Conservation (phyloP, 2,888 invertebrate genomes). For the Rhagonycha lutea region DNA sequence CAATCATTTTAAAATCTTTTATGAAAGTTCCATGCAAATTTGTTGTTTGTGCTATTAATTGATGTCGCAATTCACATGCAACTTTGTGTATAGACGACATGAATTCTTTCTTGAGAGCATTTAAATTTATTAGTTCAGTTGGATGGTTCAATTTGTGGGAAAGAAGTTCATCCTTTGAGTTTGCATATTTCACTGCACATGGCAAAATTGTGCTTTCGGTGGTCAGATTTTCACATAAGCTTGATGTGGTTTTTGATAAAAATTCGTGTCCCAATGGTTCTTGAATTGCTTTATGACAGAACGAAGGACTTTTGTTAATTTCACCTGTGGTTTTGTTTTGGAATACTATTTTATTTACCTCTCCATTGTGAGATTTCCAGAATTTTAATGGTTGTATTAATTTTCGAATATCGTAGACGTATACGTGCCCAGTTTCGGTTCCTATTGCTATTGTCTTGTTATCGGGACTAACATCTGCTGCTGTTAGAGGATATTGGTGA, state of each 20-base stretch:
- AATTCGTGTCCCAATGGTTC: not conserved
- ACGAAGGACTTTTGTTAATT: not conserved
- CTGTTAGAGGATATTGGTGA: constrained; percentile 42
- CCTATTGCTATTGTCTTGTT: constrained; percentile 43
- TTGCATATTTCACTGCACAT: not conserved
- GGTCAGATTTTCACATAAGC: not conserved
- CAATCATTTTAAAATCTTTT: constrained; percentile 45
- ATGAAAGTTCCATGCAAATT: constrained; percentile 44
- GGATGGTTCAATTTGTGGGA: not conserved
- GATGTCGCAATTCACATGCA: constrained; percentile 40
- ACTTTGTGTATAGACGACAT: constrained; percentile 27
- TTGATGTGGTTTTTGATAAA: not conserved
- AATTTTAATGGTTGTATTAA: constrained; percentile 40
- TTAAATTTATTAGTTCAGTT: not conserved
- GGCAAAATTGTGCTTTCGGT: not conserved
- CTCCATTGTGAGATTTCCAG: constrained; percentile 35
- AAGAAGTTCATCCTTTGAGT: not conserved
- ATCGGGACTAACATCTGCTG: constrained; percentile 43
- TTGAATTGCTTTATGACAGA: not conserved
- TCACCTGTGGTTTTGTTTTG: not conserved
- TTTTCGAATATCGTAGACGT: constrained; percentile 45
- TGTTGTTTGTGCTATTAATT: constrained; percentile 42
- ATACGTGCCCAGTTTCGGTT: constrained; percentile 43
- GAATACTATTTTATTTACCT: constrained; percentile 14
- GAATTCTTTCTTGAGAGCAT: constrained; percentile 16